Conservation (phyloP, 1,140 invertebrate species). For the Hypothenemus hampei region DNA sequence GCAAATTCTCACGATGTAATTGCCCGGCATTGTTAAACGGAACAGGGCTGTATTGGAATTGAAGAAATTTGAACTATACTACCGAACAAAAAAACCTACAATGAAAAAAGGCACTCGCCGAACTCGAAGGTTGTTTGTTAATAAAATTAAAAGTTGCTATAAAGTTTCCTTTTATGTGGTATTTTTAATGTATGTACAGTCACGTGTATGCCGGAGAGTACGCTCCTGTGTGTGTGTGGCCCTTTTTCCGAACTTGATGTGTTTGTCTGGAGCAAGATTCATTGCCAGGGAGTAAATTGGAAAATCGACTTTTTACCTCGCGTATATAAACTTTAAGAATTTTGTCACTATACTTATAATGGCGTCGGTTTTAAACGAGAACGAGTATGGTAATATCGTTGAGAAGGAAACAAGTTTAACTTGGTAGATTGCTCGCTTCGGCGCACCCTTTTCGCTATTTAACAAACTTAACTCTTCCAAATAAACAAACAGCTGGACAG, state of each 20-base stretch:
- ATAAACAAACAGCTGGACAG: too few relatives aligned
- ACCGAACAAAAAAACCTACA: too few relatives aligned
- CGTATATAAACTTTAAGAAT: conserved; percentile 16
- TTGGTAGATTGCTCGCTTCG: too few relatives aligned
- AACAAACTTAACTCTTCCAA: too few relatives aligned
- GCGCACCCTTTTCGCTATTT: too few relatives aligned
- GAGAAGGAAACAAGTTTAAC: background rate
- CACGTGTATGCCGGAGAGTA: conserved; percentile 22
- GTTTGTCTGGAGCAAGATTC: conserved; percentile 24
- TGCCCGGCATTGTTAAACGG: too few relatives aligned
- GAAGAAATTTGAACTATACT: too few relatives aligned
- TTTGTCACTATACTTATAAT: conserved; percentile 10
- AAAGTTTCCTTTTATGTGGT: conserved; percentile 25
- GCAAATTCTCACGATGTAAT: too few relatives aligned
- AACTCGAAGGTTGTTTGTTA: conserved; percentile 16
- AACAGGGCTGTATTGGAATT: too few relatives aligned
- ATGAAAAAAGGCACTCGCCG: too few relatives aligned
- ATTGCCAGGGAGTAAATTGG: conserved; percentile 22
- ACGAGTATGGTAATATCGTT: background rate
- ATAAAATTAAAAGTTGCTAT: conserved; percentile 28
- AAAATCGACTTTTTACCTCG: conserved; percentile 19
- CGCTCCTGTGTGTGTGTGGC: background rate
- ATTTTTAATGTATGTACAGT: conserved; percentile 29
- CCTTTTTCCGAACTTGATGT: conserved; percentile 12
- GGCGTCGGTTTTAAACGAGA: background rate